Evolutionary conservation across 37 sponge, comb jelly and placozoan species (phyloP).

Genomic region (Agelas oroides): DNA sequence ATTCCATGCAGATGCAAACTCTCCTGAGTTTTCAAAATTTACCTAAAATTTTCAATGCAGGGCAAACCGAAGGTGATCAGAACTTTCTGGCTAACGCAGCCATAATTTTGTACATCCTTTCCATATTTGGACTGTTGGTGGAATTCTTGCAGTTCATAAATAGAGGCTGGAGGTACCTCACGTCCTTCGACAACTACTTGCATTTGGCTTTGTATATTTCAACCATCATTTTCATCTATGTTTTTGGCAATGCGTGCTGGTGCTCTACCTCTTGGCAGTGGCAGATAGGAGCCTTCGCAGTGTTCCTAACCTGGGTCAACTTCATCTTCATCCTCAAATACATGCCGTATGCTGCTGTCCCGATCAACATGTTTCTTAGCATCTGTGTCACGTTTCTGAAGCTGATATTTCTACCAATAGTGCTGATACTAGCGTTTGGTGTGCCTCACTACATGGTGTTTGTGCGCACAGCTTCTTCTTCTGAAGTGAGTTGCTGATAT

Average conservation of each 20-base stretch:
- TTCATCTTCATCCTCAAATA: constrained; percentile 23
- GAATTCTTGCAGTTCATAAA: constrained; percentile 19
- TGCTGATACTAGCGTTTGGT: constrained; percentile 34
- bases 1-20: no score
- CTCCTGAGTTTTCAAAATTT: no score
- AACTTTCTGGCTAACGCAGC: no score
- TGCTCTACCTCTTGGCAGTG: constrained; percentile 18
- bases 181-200: constrained; percentile 21
- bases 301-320: constrained; percentile 48
- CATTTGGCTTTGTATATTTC: background rate
- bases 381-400: constrained; percentile 16
- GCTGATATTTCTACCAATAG: constrained; percentile 24
- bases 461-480: background rate
- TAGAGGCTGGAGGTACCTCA: constrained; percentile 5
- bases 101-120: background rate
- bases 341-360: constrained; percentile 13
- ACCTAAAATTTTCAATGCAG: no score
- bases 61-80: no score
- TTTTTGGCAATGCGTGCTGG: background rate
- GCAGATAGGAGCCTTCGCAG: constrained; percentile 40
- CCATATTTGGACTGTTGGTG: background rate
- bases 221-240: background rate
- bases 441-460: constrained; percentile 48
- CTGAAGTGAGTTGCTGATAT: no score
- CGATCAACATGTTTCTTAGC: constrained; percentile 32